Evolutionary conservation across 2,797 vertebrate species (phyloP), one percentile per base, ranked within the genome.

Genomic region (Lagodon rhomboides): DNA sequence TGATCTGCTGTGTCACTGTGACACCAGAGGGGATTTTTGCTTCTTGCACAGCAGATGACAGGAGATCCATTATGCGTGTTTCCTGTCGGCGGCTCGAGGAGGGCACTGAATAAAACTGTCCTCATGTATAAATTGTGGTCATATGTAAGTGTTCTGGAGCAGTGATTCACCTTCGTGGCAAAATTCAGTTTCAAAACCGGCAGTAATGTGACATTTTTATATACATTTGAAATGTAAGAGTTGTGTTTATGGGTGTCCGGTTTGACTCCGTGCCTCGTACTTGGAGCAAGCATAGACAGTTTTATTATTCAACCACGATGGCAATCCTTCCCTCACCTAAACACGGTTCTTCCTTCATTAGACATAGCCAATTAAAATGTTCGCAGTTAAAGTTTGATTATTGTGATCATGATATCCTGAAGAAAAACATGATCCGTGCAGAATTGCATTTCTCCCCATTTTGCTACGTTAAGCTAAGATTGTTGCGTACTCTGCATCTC

Each of bases 1-100:
- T 76, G 56, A 74, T 34, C 30, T 51, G 43, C 12, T 67, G 17
- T 56, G 27, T 38, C 58, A 43, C 50, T 63, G 41, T 68, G 38
- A 5, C 30, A 64, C 17, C 4, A 25, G 50, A 55, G 66, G 16
- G 65, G 17, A 58, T 17, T 51, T 56, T 1, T 6, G 55, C 72
- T 47, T 50, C 34, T 46, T 51, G 30, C 7, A 41, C 27, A 60
- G 34, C 38, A 11, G n/a, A 10, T 58, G 60, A 16, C 64, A 66
- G 56, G 3, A 22, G 4, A 49, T 55, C 13, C 6, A 25, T 55
- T 60, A 27, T 55, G 46, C 60, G 23, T 0, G 4, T 22, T 53
- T 53, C 12, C 22, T 38, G 41, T 18, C 3, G 12, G 13, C 3
- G n/a, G 5, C 46, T 63, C 55, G 12, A 56, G 0, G 22, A 61